Base-by-base conservation (phyloP, 1,140 invertebrate genomes). In the Matsumurasca onukii region DNA sequence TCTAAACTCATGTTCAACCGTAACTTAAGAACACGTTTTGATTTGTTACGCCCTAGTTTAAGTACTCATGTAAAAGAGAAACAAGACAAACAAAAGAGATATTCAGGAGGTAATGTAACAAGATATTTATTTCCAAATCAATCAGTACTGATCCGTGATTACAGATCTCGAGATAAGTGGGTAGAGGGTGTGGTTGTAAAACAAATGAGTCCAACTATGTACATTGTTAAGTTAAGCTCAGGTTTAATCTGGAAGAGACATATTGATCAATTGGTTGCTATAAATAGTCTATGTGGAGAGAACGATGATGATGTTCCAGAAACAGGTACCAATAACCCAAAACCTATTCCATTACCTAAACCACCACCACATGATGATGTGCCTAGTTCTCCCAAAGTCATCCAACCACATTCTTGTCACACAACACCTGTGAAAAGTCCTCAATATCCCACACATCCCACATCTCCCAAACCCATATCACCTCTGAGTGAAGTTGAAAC, bases 1-100 rank as follows among this genome's bases (percentile, higher is more conserved):
- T 22, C 57, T 25, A 61, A 61, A 61, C 22, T 61, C 3, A 61
- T 61, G 57, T 61, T 61, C 30, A 31, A 31, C 57, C 3, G 57
- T 9, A 25, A 13, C 30, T 29, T 29, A 5, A 61, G 57, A 61
- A 61, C 57, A 13, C 5, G 57, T 5, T 61, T 25, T 61, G 57
- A 61, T 61, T 61, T 61, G 20, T 5, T 61, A 5, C 24, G 57
- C 24, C 57, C 24, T 15, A 29, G 30, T 61, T 31, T 61, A 13
- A 3, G 3, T 3, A 61, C 24, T 25, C 17, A 12, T 61, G 57
- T 61, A 15, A 22, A 15, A 29, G 13, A 61, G 2, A 61, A 29
- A 25, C 57, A 27, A 61, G 25, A 29, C 24, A 61, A 61, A 61
- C 57, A 61, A 29, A 29, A 61, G 5, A 13, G 12, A 15, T 61